Conservation (phyloP, 2,113 vertebrate species). For the Odocoileus virginianus region DNA sequence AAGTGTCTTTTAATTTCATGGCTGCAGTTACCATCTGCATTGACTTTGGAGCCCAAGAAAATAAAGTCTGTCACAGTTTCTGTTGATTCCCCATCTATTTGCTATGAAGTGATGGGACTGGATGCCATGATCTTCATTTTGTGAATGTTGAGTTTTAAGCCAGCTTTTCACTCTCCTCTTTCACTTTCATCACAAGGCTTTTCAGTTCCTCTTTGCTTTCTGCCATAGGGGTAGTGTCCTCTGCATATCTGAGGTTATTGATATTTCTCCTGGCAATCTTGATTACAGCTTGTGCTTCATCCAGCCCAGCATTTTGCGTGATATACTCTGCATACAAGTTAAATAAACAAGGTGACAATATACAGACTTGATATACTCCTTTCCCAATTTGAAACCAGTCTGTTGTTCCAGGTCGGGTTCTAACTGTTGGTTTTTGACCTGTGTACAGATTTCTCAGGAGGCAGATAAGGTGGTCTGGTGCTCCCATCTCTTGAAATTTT, state of each 20-base stretch:
- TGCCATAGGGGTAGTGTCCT: not conserved
- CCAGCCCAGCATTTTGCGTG: not conserved
- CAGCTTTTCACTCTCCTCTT: not conserved
- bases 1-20: not conserved
- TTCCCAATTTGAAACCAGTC: not conserved
- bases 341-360: not conserved
- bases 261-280: not conserved
- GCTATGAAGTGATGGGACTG: not conserved
- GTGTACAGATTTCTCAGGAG: not conserved
- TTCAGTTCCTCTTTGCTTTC: not conserved
- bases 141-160: not conserved
- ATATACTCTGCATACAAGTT: not conserved
- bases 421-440: not conserved
- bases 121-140: not conserved
- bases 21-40: not conserved
- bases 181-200: not conserved
- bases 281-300: not conserved
- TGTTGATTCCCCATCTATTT: not conserved
- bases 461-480: not conserved
- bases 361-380: not conserved
- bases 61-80: not conserved
- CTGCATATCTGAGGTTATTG: not conserved
- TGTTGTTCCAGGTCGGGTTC: not conserved
- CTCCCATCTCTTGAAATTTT: not conserved
- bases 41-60: not conserved